phyloP scores from a whole-genome alignment of 2,888 invertebrate species.

The Mantis religiosa region DNA sequence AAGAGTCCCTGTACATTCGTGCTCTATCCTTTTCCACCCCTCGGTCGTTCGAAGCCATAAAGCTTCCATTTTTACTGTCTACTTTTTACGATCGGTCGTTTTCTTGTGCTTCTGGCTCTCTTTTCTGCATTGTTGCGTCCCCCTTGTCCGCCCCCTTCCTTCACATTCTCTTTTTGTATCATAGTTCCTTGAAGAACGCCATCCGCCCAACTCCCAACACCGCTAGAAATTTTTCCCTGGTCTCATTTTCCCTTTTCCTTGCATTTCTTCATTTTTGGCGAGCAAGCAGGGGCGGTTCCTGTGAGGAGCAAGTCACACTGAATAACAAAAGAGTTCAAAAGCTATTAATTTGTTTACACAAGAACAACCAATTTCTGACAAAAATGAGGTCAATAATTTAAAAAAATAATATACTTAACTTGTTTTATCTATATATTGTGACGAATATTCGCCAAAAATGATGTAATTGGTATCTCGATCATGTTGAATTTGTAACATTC shows the following conservation, averaged over 20 bases:
- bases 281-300: not conserved
- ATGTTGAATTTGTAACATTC: too few species aligned
- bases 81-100: slow-evolving; percentile 19
- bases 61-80: slow-evolving; percentile 14
- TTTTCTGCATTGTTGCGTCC: slow-evolving; percentile 14
- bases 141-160: not conserved
- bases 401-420: too few species aligned
- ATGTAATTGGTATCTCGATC: too few species aligned
- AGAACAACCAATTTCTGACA: too few species aligned
- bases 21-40: not conserved
- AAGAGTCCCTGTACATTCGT: not conserved
- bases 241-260: not conserved
- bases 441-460: too few species aligned
- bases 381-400: too few species aligned
- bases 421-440: too few species aligned
- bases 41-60: not conserved
- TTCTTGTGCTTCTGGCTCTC: slow-evolving; percentile 8
- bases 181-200: slow-evolving; percentile 1
- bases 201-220: not conserved
- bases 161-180: slow-evolving; percentile 14
- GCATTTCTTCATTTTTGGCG: slow-evolving; percentile 17
- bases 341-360: too few species aligned
- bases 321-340: too few species aligned
- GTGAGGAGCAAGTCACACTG: too few species aligned
- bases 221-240: not conserved